These are phyloP conservation scores for Pelosia muscerda DNA, from an alignment of 2,888 invertebrate species.

Conservation along the genomic window DNA sequence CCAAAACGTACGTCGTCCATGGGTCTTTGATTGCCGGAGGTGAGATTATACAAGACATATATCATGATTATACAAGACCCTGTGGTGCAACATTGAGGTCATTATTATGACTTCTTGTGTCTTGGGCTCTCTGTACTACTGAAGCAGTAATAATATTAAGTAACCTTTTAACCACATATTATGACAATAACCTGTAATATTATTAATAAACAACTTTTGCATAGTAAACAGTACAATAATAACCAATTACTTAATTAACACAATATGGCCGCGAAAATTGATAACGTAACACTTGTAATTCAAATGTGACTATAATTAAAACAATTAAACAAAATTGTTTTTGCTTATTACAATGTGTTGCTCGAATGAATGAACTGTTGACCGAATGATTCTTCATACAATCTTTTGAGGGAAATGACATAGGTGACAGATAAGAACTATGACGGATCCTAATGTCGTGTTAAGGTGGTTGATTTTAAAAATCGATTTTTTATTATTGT, in stretches of 20 bases:
- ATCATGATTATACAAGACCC: too few species aligned
- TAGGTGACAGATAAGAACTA: background rate
- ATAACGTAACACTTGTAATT: background rate
- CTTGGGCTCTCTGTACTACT: too few species aligned
- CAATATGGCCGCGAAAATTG: background rate
- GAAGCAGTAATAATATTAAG: background rate
- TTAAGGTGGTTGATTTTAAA: too few species aligned
- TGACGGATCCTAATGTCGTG: background rate
- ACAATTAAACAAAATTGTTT: conserved; percentile 1
- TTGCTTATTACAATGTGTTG: conserved; percentile 14
- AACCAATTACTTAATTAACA: background rate
- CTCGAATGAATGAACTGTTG: conserved; percentile 18
- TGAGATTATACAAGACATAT: too few species aligned
- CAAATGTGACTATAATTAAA: background rate
- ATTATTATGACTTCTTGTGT: too few species aligned
- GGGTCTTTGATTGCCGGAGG: too few species aligned
- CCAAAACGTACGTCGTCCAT: too few species aligned
- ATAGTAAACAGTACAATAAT: background rate
- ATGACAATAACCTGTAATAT: background rate
- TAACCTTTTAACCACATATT: background rate
- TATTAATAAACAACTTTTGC: background rate
- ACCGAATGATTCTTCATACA: background rate
- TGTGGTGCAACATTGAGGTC: too few species aligned
- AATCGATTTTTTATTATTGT: too few species aligned
- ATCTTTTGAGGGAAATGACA: conserved; percentile 15